Conservation (phyloP, 2,113 vertebrate species). For the Notothenia coriiceps region DNA sequence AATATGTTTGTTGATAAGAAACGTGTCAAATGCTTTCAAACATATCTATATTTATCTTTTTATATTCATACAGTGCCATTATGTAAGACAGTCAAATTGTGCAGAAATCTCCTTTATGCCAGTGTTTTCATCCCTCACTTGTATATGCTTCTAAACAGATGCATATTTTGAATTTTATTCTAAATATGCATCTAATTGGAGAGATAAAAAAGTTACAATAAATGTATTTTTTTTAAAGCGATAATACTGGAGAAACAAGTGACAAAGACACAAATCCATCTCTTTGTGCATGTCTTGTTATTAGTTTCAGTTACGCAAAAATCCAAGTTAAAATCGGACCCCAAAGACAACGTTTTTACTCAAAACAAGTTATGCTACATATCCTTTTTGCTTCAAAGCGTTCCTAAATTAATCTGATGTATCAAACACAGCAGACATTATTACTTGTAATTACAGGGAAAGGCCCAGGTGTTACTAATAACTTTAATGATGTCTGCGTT, state of each 20-base stretch:
- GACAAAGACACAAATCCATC: background rate
- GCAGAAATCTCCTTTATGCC: background rate
- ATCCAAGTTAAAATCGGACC: background rate
- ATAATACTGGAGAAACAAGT: too few species aligned
- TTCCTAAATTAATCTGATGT: background rate
- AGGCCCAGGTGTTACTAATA: background rate
- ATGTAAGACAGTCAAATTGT: background rate
- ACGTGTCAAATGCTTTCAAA: background rate
- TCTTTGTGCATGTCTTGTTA: background rate
- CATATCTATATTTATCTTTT: background rate
- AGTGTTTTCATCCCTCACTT: background rate
- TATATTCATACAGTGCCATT: background rate
- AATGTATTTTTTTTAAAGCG: too few species aligned
- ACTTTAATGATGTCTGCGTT: too few species aligned
- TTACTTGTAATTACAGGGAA: background rate
- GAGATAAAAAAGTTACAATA: too few species aligned
- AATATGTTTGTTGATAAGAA: background rate
- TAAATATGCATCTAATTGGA: too few species aligned
- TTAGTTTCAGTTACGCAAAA: background rate
- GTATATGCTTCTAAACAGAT: background rate
- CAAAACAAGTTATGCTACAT: background rate
- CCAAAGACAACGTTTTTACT: background rate
- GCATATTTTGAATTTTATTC: background rate
- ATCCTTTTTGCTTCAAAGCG: background rate
- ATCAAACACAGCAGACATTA: background rate